Evolutionary conservation across 2,888 invertebrate genomes (phyloP), one percentile per base, ranked within the genome.

Genomic region (Patella pellucida): DNA sequence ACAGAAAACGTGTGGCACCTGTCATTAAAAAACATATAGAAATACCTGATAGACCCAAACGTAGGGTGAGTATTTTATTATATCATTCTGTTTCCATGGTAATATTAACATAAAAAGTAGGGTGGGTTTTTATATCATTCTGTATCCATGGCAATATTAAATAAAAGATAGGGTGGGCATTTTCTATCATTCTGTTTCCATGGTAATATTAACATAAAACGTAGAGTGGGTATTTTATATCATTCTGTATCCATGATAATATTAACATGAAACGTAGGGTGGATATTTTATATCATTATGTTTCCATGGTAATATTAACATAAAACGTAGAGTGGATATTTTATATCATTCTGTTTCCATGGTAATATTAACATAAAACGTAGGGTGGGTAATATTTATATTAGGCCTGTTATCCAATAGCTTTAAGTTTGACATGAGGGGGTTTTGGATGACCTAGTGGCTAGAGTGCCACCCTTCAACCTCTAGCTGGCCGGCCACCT

Each of bases 1-100:
- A 7, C 78, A 85, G 87, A 75, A 86, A 86, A 76, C 82, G 82
- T 31, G 79, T 81, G n/a, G 71, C 81, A 31, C 81, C 81, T 12
- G 23, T 82, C 23, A 71, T 74, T 5, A 87, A 86, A 74, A 86
- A 85, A 27, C 76, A 79, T 72, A 79, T 87, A 50, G 84, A 85
- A 75, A 82, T 88, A 11, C 82, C 82, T 52, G 54, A 73, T 31
- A 84, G 82, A 69, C 84, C 82, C 68, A 80, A 81, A 16, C 81
- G 88, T 78, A 83, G 81, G 77, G 87, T 87, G 80, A 75, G 77
- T 52, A 4, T 52, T 19, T 69, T 69, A 41, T 69, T 69, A 41
- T 41, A 41, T 41, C 41, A 41, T 41, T 41, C 41, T 41, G 41
- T 16, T 62, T 19, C 62, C 62, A 62, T 62, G 62, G 62, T 62